Evolutionary conservation across 2,888 invertebrate genomes (phyloP).

Genomic region (Lasioglossum figueresi): DNA sequence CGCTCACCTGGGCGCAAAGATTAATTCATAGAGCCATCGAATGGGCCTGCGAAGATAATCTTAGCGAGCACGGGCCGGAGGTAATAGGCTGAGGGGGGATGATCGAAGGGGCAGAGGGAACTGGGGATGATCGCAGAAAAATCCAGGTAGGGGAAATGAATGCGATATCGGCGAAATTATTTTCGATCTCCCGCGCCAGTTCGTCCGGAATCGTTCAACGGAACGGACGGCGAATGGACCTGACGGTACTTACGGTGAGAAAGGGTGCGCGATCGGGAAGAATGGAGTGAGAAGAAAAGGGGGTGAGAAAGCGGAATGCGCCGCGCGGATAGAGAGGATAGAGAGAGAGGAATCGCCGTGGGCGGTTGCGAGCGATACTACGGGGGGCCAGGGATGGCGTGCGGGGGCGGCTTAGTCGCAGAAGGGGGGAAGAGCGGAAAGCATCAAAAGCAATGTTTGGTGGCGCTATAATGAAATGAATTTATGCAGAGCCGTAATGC

Average conservation of each 20-base stretch:
- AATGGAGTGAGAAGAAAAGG: constrained; percentile 64
- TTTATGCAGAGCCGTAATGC: constrained; percentile 88
- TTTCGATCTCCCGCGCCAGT: constrained; percentile 60
- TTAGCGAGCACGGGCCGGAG: constrained; percentile 14
- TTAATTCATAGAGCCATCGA: constrained; percentile 32
- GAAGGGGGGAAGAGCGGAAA: constrained; percentile 74
- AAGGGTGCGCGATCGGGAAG: constrained; percentile 66
- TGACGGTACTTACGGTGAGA: constrained; percentile 67
- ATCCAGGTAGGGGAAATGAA: constrained; percentile 52
- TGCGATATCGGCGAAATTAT: constrained; percentile 67
- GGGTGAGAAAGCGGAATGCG: constrained; percentile 69
- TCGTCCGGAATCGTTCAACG: constrained; percentile 53
- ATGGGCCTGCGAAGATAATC: constrained; percentile 52
- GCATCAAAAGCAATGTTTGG: constrained; percentile 87
- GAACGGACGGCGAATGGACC: constrained; percentile 61
- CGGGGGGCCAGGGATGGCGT: constrained; percentile 36
- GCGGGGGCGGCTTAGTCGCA: constrained; percentile 74
- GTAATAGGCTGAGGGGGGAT: neutral
- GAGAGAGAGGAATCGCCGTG: constrained; percentile 56
- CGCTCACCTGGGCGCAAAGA: neutral
- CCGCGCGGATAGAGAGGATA: constrained; percentile 37
- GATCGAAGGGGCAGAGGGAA: neutral
- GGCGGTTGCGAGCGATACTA: constrained; percentile 70
- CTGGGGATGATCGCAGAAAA: neutral
- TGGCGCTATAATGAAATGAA: constrained; percentile 87